phyloP scores from a whole-genome alignment of 2,888 invertebrate species.

The Rotaria magnacalcarata region DNA sequence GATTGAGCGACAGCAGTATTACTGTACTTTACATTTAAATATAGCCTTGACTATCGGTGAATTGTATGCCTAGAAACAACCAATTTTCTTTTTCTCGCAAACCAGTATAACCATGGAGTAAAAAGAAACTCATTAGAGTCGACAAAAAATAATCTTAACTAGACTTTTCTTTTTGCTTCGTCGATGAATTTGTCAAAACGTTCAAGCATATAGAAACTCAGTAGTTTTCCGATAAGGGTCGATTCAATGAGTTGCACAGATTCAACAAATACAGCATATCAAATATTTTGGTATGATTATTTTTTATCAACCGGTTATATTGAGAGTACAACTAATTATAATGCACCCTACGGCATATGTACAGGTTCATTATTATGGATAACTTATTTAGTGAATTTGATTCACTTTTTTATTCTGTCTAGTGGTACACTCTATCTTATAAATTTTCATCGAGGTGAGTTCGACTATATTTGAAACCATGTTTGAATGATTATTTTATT shows the following conservation, averaged over 20 bases:
- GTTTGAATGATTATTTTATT: background rate
- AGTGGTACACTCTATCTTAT: background rate
- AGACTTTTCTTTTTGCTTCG: no score
- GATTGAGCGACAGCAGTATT: no score
- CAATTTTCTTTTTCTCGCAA: no score
- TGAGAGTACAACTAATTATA: background rate
- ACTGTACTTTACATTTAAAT: no score
- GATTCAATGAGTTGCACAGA: background rate
- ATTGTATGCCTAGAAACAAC: no score
- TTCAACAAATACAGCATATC: background rate
- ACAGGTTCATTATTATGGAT: background rate
- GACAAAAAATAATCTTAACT: no score
- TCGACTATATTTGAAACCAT: background rate
- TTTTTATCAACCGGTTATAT: conserved; percentile 2
- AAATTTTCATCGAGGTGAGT: background rate
- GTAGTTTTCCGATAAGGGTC: background rate
- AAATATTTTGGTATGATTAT: background rate
- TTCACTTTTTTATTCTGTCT: background rate
- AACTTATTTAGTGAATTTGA: background rate
- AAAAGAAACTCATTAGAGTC: no score
- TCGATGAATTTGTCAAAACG: no score
- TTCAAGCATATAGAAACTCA: no score
- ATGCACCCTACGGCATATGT: conserved; percentile 18
- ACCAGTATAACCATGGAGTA: no score
- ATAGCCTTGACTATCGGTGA: no score